Conservation (phyloP, 2,113 vertebrate species). For the Halichoeres trimaculatus region DNA sequence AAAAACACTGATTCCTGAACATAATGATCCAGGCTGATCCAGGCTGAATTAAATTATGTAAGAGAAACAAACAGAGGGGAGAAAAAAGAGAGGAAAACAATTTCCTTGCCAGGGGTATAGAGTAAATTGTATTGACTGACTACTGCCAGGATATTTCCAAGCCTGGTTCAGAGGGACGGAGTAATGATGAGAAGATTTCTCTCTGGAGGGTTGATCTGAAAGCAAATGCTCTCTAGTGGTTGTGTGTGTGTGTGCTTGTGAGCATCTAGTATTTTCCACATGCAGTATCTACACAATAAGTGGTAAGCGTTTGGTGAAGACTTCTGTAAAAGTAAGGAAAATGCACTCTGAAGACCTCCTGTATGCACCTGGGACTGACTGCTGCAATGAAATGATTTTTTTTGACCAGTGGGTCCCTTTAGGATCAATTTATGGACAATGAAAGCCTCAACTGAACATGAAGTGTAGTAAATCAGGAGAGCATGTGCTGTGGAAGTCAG, state of each 20-base stretch:
- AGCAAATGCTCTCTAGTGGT: conserved; percentile 1
- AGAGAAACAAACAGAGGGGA: conserved; percentile 5
- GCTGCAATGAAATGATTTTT: conserved; percentile 21
- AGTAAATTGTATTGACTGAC: conserved; percentile 14
- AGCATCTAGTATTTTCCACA: conserved; percentile 1
- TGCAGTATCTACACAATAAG: conserved; percentile 6
- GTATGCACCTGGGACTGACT: conserved; percentile 21
- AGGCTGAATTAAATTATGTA: conserved; percentile 41
- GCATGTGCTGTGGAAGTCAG: neutral
- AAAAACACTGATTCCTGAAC: conserved; percentile 5
- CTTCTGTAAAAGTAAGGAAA: conserved; percentile 24
- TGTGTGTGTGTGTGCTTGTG: conserved; percentile 27
- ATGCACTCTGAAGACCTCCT: conserved; percentile 11
- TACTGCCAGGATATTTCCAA: conserved; percentile 13
- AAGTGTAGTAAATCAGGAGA: neutral
- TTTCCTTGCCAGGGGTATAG: neutral
- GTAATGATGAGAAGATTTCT: conserved; percentile 17
- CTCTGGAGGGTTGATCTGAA: conserved; percentile 2
- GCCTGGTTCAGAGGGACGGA: conserved; percentile 14
- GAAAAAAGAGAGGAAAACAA: neutral
- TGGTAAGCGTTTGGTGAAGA: neutral
- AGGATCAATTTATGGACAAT: conserved; percentile 22
- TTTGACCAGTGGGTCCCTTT: conserved; percentile 30
- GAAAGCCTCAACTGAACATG: conserved; percentile 17
- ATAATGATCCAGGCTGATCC: conserved; percentile 17